Base-by-base conservation (phyloP, 2,888 invertebrate species). In the Nebria salina region DNA sequence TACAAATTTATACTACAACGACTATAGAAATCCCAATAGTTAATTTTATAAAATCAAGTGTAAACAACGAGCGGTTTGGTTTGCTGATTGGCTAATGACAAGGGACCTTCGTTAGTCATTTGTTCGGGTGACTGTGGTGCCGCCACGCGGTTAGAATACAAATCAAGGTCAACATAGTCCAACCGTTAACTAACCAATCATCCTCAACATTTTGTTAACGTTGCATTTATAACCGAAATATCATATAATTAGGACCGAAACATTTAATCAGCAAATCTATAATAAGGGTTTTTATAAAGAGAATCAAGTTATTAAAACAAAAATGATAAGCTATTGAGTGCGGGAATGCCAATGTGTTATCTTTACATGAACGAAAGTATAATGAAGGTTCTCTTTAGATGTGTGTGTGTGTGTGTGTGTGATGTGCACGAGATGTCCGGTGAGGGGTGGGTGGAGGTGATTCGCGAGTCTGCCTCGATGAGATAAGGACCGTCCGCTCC, bases 21-120 rank as follows among this genome's bases (percentile, higher is more conserved):
- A 54, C 13, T 54, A 2, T 54, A 54, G 11, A 54, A 54, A 54
- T 11, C 54, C 54, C 54, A 64, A 75, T 72, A 20, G 81, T 81
- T 81, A 81, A 81, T 81, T 81, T 81, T 76, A 81, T 81, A 76
- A 81, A 81, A 76, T 76, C 72, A 72, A 76, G 76, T 76, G 76
- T 72, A 81, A 81, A 81, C 81, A 81, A 72, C 72, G 54, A 64
- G 68, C 25, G 5, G 70, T 34, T 64, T 72, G 75, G 75, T 64
- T 75, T 42, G 42, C 73, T 81, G 81, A 81, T 81, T 81, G 76
- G 76, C 82, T 83, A 83, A 83, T 83, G 84, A 84, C 83, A 83
- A 83, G 81, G 77, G 77, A 82, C 76, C 82, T 82, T 84, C 83
- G 84, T 84, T 84, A 84, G 84, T 84, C 83, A 84, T 83, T 84